Evolutionary conservation across 2,888 invertebrate genomes (phyloP), one percentile per base, ranked within the genome.

Genomic region (Physocephala rufipes): DNA sequence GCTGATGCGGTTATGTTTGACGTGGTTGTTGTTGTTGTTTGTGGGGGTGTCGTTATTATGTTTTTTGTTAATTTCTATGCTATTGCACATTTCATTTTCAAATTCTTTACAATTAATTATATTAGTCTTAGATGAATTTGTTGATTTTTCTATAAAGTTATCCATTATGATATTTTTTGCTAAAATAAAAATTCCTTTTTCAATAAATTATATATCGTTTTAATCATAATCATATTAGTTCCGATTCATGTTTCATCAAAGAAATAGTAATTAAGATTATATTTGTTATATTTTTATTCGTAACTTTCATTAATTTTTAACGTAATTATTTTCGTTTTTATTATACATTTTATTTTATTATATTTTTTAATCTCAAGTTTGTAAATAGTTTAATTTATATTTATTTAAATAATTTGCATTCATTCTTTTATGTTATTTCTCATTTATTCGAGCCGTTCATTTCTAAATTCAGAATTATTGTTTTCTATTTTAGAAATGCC

Each of bases 41-140:
- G 65, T 69, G 63, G 30, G 67, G 61, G 61, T 71, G 72, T 53
- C 70, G 71, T 49, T 73, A 67, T 64, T 64, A 70, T 67, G n/a
- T n/a, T n/a, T 64, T 70, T 67, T 67, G 63, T 58, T 71, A 53
- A 55, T 63, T 65, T 53, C 63, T 43, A 58, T 70, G 53, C 69
- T 72, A 64, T 49, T 65, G 63, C 16, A 30, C 5, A 30, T 36
- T 36, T n/a, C 43, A 1, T 47, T 63, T 24, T 63, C 30, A 19
- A 19, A 24, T 5, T 21, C 24, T 24, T 21, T 21, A 55, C 19
- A 7, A 55, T 21, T 21, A n/a, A 21, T 58, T n/a, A 7, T 62
- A 19, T 28, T 63, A 9, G 21, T n/a, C n/a, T n/a, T 45, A 45
- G 4, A 13, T 63, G 16, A 47, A 15, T 19, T 28, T 36, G 61